Percentiles rank a stretch among this genome's conserved stretches.
phyloP scores from a whole-genome alignment of 1,140 invertebrate species.

The Cherax quadricarinatus region DNA sequence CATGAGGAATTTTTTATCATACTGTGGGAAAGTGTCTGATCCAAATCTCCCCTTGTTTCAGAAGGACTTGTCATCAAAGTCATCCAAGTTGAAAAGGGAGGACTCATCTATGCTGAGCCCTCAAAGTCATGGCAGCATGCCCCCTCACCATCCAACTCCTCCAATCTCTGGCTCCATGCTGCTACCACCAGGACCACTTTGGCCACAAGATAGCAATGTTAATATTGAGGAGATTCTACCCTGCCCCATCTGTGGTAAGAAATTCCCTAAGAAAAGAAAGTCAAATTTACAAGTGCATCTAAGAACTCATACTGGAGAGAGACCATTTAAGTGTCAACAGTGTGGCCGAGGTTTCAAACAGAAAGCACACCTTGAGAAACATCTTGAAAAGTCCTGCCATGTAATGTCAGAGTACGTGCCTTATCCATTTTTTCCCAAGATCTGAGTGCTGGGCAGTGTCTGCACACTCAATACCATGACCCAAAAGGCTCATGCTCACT shows the following conservation, averaged over 20 bases:
- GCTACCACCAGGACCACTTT: conserved; percentile 67
- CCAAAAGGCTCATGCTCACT: conserved; percentile 52
- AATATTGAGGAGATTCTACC: conserved; percentile 71
- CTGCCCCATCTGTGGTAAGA: conserved; percentile 72
- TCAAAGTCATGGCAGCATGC: conserved; percentile 51
- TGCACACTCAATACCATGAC: conserved; percentile 34
- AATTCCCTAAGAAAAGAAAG: conserved; percentile 74
- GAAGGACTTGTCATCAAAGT: conserved; percentile 73
- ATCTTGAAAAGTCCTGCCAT: conserved; percentile 73
- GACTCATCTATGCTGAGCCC: conserved; percentile 68
- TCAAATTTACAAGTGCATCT: conserved; percentile 99
- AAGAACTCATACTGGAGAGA: conserved; percentile 92
- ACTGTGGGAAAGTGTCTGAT: conserved; percentile 65
- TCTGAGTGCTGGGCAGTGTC: conserved; percentile 46
- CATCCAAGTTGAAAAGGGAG: conserved; percentile 66
- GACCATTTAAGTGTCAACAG: conserved; percentile 73
- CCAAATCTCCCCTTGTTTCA: conserved; percentile 73
- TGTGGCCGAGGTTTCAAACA: conserved; percentile 74
- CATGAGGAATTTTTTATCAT: conserved; percentile 27
- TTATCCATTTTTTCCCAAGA: conserved; percentile 73
- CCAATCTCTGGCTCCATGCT: conserved; percentile 56
- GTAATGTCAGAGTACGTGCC: conserved; percentile 73
- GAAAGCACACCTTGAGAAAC: conserved; percentile 74
- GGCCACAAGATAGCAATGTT: conserved; percentile 71
- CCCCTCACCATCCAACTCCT: conserved; percentile 31